Evolutionary conservation across 1,140 invertebrate species (phyloP).

Genomic region (Drosophila ananassae): DNA sequence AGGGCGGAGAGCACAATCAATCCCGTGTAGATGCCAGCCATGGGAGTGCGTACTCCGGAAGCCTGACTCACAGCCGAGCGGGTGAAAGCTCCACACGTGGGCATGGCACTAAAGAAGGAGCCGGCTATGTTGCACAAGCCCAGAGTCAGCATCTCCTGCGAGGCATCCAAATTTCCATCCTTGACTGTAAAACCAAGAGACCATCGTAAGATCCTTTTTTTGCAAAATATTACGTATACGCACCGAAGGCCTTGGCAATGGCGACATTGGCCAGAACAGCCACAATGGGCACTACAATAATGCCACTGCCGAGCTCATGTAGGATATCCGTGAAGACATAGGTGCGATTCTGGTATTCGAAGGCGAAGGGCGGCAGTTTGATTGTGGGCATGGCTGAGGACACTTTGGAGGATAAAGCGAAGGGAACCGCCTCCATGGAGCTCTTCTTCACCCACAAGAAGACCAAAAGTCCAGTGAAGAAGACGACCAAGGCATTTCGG

Average conservation of each 20-base stretch:
- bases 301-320: constrained; percentile 87
- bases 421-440: constrained; percentile 64
- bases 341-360: constrained; percentile 86
- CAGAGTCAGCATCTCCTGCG: constrained; percentile 90
- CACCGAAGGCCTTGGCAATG: constrained; percentile 94
- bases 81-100: constrained; percentile 91
- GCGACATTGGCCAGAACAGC: constrained; percentile 94
- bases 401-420: constrained; percentile 86
- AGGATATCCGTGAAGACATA: constrained; percentile 88
- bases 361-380: constrained; percentile 87
- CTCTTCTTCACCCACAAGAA: constrained; percentile 84
- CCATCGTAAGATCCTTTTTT: background rate
- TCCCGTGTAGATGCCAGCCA: constrained; percentile 89
- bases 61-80: constrained; percentile 91
- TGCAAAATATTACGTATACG: constrained; percentile 71
- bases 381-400: constrained; percentile 88
- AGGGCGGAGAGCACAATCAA: constrained; percentile 86
- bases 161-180: constrained; percentile 87
- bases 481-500: constrained; percentile 91
- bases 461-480: constrained; percentile 88
- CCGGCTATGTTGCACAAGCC: constrained; percentile 90
- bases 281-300: constrained; percentile 91
- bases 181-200: constrained; percentile 50
- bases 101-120: constrained; percentile 90
- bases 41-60: constrained; percentile 90